phyloP scores from a whole-genome alignment of 2,888 invertebrate species.

The Nephrotoma guestfalica region DNA sequence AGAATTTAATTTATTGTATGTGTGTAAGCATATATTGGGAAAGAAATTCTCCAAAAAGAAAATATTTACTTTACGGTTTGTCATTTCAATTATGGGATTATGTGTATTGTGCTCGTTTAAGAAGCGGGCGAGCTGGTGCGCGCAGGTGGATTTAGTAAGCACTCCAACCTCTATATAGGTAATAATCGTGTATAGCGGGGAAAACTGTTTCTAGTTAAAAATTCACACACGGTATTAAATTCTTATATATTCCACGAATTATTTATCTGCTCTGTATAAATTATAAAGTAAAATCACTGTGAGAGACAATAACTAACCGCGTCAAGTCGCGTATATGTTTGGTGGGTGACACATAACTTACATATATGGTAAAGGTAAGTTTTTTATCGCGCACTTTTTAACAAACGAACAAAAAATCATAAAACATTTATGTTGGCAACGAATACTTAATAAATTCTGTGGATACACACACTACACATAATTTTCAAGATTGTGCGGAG shows the following conservation, averaged over 20 bases:
- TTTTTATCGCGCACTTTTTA: background rate
- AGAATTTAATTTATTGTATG: background rate
- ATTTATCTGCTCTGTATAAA: background rate
- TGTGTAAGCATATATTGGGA: background rate
- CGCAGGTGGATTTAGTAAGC: background rate
- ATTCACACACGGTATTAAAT: background rate
- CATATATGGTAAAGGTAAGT: conserved; percentile 1
- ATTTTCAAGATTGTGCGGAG: background rate
- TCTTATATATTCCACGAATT: background rate
- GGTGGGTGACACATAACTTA: conserved; percentile 3
- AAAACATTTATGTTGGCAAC: background rate
- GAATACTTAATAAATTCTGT: background rate
- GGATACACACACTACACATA: background rate
- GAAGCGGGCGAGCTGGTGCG: background rate
- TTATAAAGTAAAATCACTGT: background rate
- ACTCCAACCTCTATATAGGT: background rate
- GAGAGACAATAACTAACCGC: background rate
- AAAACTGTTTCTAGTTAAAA: background rate
- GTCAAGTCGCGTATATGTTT: background rate
- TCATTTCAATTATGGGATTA: background rate
- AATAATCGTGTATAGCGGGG: background rate
- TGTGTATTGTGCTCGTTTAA: background rate
- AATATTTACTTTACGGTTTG: background rate
- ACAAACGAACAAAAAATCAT: background rate
- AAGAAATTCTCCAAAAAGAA: background rate